Evolutionary conservation across 2,888 invertebrate species (phyloP).

Genomic region (Synanthedon formicaeformis): DNA sequence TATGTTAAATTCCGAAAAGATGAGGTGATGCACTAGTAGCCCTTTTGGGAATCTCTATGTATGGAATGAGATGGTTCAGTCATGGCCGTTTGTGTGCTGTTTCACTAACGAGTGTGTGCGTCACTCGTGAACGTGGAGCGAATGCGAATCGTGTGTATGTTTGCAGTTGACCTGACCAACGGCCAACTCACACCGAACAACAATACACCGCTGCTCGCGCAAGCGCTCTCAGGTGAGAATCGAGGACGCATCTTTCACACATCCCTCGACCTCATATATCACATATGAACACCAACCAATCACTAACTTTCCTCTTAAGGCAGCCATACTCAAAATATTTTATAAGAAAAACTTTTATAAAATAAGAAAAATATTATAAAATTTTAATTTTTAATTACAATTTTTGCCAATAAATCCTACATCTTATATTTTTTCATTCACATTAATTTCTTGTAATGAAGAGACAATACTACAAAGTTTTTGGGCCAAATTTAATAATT

Average conservation of each 20-base stretch:
- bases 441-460: too few relatives aligned
- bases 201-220: conserved; percentile 95
- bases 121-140: conserved; percentile 54
- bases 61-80: conserved; percentile 59
- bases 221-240: conserved; percentile 91
- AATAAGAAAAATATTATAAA: too few relatives aligned
- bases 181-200: conserved; percentile 96
- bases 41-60: conserved; percentile 21
- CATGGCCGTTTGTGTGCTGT: conserved; percentile 49
- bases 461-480: too few relatives aligned
- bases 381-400: too few relatives aligned
- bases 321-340: too few relatives aligned
- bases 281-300: too few relatives aligned
- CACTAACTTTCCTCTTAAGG: too few relatives aligned
- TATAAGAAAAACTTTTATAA: too few relatives aligned
- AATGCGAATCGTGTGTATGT: conserved; percentile 75
- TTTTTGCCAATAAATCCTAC: too few relatives aligned
- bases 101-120: conserved; percentile 45
- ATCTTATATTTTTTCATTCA: too few relatives aligned
- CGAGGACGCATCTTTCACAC: conserved; percentile 57
- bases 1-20: conserved; percentile 44
- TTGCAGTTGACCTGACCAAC: conserved; percentile 95
- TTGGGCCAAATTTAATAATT: too few relatives aligned
- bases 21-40: conserved; percentile 25
- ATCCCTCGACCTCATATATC: conserved; percentile 1